A percentile compares a stretch with the other conserved stretches of the same genome.
phyloP scores from a whole-genome alignment of 2,797 vertebrate genomes.

The Anniella stebbinsi region DNA sequence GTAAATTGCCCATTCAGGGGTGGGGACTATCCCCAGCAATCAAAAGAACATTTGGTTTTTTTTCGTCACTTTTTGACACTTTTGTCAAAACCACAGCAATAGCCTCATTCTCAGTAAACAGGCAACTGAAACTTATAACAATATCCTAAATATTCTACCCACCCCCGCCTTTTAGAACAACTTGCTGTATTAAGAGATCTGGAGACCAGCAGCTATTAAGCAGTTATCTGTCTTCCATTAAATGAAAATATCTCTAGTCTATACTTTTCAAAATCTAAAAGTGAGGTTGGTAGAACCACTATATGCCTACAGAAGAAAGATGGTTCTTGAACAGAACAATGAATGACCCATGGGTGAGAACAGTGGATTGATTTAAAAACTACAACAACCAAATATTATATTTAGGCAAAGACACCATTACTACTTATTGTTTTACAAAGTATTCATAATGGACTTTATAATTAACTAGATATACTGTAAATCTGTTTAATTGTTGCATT shows the following conservation, averaged over 20 bases:
- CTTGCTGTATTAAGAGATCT: too few relatives aligned
- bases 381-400: constrained; percentile 36
- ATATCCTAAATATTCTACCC: neutral
- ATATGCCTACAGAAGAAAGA: neutral
- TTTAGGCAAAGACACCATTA: constrained; percentile 55
- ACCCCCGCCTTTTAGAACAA: too few relatives aligned
- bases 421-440: constrained; percentile 61
- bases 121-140: neutral
- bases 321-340: constrained; percentile 36
- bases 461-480: constrained; percentile 61
- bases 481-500: constrained; percentile 62
- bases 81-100: neutral
- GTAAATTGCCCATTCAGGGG: neutral
- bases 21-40: neutral
- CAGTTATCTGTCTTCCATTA: constrained; percentile 12
- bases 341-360: constrained; percentile 51
- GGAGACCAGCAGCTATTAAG: constrained; percentile 3
- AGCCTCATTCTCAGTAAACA: neutral
- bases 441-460: constrained; percentile 61
- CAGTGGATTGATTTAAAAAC: constrained; percentile 43
- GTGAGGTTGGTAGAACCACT: neutral
- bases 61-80: too few relatives aligned
- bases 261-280: neutral
- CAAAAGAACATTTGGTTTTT: neutral
- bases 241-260: neutral